phyloP scores from a whole-genome alignment of 23 tunicate species.

The Pegea sp. region DNA sequence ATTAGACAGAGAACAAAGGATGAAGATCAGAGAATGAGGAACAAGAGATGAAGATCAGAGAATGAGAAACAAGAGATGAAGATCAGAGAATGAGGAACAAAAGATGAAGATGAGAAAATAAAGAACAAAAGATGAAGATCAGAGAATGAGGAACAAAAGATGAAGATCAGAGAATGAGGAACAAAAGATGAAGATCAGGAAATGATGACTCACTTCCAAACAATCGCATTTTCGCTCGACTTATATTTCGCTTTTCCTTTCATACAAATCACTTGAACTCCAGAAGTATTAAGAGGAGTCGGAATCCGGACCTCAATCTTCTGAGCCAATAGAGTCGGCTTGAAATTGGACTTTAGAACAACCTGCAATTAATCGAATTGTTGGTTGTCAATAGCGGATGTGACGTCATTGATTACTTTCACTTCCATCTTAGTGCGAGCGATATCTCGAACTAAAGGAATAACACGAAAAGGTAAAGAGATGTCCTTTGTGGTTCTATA shows the following conservation, averaged over 20 bases:
- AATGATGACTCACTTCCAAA: slow-evolving; percentile 87
- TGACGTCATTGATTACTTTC: slow-evolving; percentile 18
- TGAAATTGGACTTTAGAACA: slow-evolving; percentile 78
- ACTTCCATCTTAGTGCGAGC: slow-evolving; percentile 94
- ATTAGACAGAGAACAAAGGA: too few relatives aligned
- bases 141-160: too few relatives aligned
- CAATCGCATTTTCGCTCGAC: slow-evolving; percentile 90
- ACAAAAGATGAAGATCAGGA: too few relatives aligned
- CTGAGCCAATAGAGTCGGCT: slow-evolving; percentile 87
- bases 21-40: too few relatives aligned
- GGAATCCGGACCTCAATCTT: slow-evolving; percentile 93
- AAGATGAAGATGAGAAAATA: too few relatives aligned
- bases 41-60: too few relatives aligned
- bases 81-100: too few relatives aligned
- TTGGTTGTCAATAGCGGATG: background rate
- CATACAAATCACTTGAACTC: slow-evolving; percentile 90
- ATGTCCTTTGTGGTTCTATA: slow-evolving; percentile 83
- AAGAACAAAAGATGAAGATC: too few relatives aligned
- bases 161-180: too few relatives aligned
- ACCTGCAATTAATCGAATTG: slow-evolving; percentile 9
- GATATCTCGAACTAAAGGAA: slow-evolving; percentile 94
- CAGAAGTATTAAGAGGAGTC: slow-evolving; percentile 88
- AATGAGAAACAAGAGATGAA: too few relatives aligned
- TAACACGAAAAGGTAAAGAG: slow-evolving; percentile 82
- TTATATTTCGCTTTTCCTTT: slow-evolving; percentile 97